Evolutionary conservation across 2,888 invertebrate species (phyloP), one percentile per base, ranked within the genome.

Genomic region (Diadegma fenestrale): DNA sequence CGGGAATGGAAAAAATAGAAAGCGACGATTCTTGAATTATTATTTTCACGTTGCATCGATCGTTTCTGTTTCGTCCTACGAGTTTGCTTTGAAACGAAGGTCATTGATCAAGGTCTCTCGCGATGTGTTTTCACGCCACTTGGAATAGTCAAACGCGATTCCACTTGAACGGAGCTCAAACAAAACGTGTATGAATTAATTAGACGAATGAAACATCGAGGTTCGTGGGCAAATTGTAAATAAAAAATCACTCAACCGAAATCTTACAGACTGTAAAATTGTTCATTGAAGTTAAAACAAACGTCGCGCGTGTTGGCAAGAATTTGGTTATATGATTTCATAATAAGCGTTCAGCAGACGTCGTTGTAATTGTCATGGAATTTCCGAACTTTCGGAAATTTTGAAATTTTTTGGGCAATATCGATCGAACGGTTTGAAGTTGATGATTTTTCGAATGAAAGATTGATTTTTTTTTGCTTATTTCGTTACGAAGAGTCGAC

Each of bases 121-220:
- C n/a, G n/a, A n/a, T n/a, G 45, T 45, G 33, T 68, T 30, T 37
- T 68, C 22, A 41, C 66, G 66, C 41, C 37, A 66, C 66, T 66
- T n/a, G 14, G 26, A 22, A 43, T 45, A 17, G 17, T 26, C 26
- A 26, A 30, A 68, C 45, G 68, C 45, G 68, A 68, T 66, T 66
- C 66, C 22, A 43, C 45, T 43, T 26, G 8, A 30, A 6, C 30
- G 68, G 68, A 43, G 45, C 68, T n/a, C 8, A 30, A 68, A 43
- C 37, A 37, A 45, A 45, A 68, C 19, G 41, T 41, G 3, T 22
- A 66, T 14, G 12, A 12, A 33, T 66, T 22, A 7, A 51, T 19
- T 19, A 19, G 8, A 19, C 51, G 51, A 19, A 19, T 54, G 0
- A 54, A 3, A 54, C 2, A 22, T 54, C 54, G 22, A 54, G 54